Evolutionary conservation across 2,113 vertebrate genomes (phyloP), one percentile per base, ranked within the genome.

Genomic region (Myiozetetes cayanensis): DNA sequence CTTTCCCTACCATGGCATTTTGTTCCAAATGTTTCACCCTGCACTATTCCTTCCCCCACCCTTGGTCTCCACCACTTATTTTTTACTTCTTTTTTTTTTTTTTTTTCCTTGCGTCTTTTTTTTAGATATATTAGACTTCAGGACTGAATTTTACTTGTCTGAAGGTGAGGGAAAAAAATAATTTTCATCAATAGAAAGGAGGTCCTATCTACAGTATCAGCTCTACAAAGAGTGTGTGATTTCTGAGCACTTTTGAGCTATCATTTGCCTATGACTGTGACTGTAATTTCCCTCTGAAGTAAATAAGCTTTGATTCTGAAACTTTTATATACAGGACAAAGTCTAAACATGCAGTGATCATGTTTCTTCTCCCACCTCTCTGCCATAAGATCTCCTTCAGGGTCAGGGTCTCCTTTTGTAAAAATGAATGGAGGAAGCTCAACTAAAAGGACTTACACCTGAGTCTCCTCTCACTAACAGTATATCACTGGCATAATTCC

Each of bases 1-100:
- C 73, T 96, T 94, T 91, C 89, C 95, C 71, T 70, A 80, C 13
- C 23, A 56, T 58, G 70, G 94, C 76, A 90, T 93, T 96, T 96
- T 86, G 28, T 80, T 78, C 83, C 10, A 6, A 49, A 43, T 62
- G 52, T 33, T 50, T 55, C 87, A 74, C 73, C 75, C 44, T 90
- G 67, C 15, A 0, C 62, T 93, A n/a, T 46, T 84, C 44, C 61
- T 50, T 94, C 41, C 58, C 25, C 14, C 35, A 28, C 31, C 12
- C 70, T 93, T 59, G n/a, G 39, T 55, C 21, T 13, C 10, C 23
- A 24, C 70, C 14, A 44, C 15, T 84, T 87, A 9, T 72, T 90
- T 71, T 46, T 80, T 87, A 63, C 41, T 41, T 41, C 39, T 41
- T 41, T 41, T 41, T 39, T 39, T 39, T 39, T 39, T 41, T 41